These are phyloP conservation scores for Pomacea canaliculata DNA, from an alignment of 2,888 invertebrate species.

Conservation along the genomic window DNA sequence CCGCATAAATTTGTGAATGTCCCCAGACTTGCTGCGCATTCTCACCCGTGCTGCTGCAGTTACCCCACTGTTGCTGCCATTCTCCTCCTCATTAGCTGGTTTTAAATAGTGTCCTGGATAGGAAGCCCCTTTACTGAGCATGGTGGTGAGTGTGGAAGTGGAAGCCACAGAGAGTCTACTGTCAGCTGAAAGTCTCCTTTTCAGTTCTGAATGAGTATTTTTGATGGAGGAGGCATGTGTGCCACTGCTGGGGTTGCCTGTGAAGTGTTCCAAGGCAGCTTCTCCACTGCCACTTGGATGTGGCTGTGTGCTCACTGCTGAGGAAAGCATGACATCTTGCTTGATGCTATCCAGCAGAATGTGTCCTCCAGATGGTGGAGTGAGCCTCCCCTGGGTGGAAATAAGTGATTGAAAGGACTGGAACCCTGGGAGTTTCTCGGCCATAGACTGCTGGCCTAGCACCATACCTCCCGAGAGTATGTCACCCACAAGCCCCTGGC, in stretches of 20 bases:
- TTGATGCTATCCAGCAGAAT: conserved; percentile 30
- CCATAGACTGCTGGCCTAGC: conserved; percentile 18
- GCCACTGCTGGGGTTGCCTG: conserved; percentile 11
- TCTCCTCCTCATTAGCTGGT: not conserved
- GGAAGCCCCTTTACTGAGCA: conserved; percentile 28
- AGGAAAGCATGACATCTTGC: conserved; percentile 37
- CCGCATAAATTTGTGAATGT: conserved; percentile 50
- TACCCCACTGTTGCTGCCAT: conserved; percentile 15
- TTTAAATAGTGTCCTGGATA: conserved; percentile 22
- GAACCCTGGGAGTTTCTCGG: conserved; percentile 21
- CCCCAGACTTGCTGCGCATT: conserved; percentile 60
- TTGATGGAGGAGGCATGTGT: conserved; percentile 14
- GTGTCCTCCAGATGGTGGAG: conserved; percentile 15
- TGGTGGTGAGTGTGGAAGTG: conserved; percentile 24
- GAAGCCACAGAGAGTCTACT: conserved; percentile 8
- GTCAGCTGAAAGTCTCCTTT: conserved; percentile 52
- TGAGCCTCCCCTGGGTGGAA: conserved; percentile 7
- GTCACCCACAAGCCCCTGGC: not conserved
- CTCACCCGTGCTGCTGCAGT: conserved; percentile 35
- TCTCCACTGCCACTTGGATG: not conserved
- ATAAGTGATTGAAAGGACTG: conserved; percentile 22
- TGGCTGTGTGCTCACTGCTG: conserved; percentile 23
- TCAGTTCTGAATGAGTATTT: conserved; percentile 28
- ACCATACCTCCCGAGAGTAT: not conserved
- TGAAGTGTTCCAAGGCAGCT: conserved; percentile 13